A percentile compares a stretch with the other conserved stretches of the same genome.
Evolutionary conservation across 2,113 vertebrate genomes (phyloP).

Genomic region (Paramormyrops kingsleyae): DNA sequence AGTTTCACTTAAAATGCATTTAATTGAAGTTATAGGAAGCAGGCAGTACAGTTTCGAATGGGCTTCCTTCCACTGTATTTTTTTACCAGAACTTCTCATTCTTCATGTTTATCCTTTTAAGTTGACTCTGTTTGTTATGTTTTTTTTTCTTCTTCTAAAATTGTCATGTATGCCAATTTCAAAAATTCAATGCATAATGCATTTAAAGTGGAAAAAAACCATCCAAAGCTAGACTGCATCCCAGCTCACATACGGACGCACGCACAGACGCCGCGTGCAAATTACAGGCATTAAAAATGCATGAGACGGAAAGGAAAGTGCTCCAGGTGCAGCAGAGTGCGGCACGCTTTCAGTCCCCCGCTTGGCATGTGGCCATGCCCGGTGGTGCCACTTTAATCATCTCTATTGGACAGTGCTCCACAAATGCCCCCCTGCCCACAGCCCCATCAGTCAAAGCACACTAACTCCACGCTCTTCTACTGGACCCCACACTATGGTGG

Average conservation of each 20-base stretch:
- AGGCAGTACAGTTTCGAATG: background rate
- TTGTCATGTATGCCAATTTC: background rate
- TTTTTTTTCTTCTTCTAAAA: background rate
- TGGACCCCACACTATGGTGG: background rate
- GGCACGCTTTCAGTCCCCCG: conserved; percentile 17
- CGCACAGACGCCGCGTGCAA: conserved; percentile 46
- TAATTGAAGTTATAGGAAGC: background rate
- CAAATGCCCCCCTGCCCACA: conserved; percentile 26
- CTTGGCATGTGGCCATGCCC: conserved; percentile 34
- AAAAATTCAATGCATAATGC: background rate
- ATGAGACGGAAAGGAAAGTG: conserved; percentile 49
- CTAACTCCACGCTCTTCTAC: conserved; percentile 14
- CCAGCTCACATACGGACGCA: conserved; percentile 34
- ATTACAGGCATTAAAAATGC: conserved; percentile 68
- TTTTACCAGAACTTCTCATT: background rate
- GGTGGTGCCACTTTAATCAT: conserved; percentile 43
- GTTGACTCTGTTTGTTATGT: background rate
- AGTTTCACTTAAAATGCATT: background rate
- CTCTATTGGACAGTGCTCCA: conserved; percentile 34
- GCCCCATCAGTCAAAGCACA: conserved; percentile 26
- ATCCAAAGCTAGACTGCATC: background rate
- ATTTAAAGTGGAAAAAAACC: background rate
- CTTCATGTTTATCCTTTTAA: background rate
- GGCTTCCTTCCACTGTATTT: background rate
- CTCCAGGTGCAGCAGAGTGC: conserved; percentile 63